Conservation (phyloP, 2,797 vertebrate species). For the Pangasius mekongensis region DNA sequence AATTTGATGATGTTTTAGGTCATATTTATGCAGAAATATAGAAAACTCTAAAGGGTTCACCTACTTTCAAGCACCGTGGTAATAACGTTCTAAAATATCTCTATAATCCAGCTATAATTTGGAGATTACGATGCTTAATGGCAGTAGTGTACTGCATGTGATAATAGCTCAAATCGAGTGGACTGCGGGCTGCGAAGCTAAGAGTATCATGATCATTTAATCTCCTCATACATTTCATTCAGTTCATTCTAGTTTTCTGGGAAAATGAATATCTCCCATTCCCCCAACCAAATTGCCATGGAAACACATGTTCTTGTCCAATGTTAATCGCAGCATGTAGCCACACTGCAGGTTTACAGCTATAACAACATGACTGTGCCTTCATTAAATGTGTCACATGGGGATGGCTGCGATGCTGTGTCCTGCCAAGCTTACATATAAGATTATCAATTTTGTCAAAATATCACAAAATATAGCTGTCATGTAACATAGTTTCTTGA, state of each 20-base stretch:
- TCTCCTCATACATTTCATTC: slow-evolving; percentile 25
- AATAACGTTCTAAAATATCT: background rate
- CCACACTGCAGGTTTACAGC: slow-evolving; percentile 20
- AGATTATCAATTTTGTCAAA: background rate
- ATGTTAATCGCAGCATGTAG: slow-evolving; percentile 34
- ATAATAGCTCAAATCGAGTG: background rate
- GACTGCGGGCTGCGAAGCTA: background rate
- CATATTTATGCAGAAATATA: no score
- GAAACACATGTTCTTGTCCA: slow-evolving; percentile 48
- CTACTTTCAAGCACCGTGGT: no score
- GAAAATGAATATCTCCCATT: slow-evolving; percentile 31
- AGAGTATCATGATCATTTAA: slow-evolving; percentile 3
- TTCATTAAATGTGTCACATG: slow-evolving; percentile 26
- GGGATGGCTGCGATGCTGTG: background rate
- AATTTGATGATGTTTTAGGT: no score
- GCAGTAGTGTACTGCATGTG: background rate
- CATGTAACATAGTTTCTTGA: background rate
- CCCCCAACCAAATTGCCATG: slow-evolving; percentile 46
- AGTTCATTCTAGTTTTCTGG: slow-evolving; percentile 32
- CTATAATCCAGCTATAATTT: background rate
- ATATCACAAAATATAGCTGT: background rate
- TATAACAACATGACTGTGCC: slow-evolving; percentile 1
- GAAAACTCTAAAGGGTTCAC: no score
- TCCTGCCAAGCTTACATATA: background rate
- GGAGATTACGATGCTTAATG: background rate